Evolutionary conservation across 2,888 invertebrate species (phyloP).

Genomic region (Eutolmus rufibarbis): DNA sequence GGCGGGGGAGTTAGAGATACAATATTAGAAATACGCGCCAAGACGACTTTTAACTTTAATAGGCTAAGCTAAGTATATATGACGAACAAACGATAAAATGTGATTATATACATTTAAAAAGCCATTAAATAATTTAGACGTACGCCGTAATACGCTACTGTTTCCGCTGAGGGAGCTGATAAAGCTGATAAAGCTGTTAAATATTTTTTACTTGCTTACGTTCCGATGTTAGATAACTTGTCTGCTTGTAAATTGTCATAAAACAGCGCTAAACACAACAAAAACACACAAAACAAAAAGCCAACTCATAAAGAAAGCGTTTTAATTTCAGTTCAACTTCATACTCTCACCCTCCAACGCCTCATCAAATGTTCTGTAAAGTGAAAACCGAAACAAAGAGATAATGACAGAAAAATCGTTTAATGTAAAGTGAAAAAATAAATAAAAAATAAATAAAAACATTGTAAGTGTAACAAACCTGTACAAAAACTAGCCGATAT

Average conservation of each 20-base stretch:
- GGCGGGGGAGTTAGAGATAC: constrained; percentile 2
- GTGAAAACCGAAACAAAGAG: not conserved
- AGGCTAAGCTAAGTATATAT: constrained; percentile 18
- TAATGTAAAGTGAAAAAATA: not conserved
- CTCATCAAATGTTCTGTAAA: not conserved
- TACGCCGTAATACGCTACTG: constrained; percentile 3
- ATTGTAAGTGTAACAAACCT: constrained; percentile 32
- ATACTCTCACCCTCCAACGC: constrained; percentile 3
- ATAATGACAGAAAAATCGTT: not conserved
- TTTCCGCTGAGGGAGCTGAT: not conserved
- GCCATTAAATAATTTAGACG: constrained; percentile 5
- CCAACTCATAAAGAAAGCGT: constrained; percentile 1
- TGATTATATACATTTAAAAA: constrained; percentile 34
- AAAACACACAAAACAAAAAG: constrained; percentile 6
- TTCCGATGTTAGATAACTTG: constrained; percentile 11
- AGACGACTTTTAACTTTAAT: constrained; percentile 34
- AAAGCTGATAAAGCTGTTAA: not conserved
- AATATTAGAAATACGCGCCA: constrained; percentile 18
- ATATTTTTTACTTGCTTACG: constrained; percentile 30
- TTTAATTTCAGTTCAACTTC: not conserved
- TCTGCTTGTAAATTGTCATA: constrained; percentile 26
- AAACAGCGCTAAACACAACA: not conserved
- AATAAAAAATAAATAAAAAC: not conserved
- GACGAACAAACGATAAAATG: constrained; percentile 40
- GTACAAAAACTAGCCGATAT: constrained; percentile 37